A percentile compares a stretch with the other conserved stretches of the same genome.
Evolutionary conservation across 1,140 invertebrate genomes (phyloP).

Genomic region (Sitodiplosis mosellana): DNA sequence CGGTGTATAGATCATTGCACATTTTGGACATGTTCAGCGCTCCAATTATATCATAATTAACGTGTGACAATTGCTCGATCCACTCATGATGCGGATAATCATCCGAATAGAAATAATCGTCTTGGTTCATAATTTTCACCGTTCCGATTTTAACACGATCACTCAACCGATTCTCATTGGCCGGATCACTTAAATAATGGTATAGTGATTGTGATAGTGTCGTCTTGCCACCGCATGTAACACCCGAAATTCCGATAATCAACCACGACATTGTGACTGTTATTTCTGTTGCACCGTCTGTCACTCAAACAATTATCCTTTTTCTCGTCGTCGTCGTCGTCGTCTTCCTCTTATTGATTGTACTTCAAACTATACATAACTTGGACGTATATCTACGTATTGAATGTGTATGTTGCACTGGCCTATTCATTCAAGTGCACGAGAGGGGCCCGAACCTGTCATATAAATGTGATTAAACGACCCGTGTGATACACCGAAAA

Average conservation of each 20-base stretch:
- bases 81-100: slow-evolving; percentile 45
- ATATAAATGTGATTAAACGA: slow-evolving; percentile 5
- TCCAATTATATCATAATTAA: slow-evolving; percentile 59
- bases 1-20: slow-evolving; percentile 34
- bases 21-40: slow-evolving; percentile 58
- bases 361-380: slow-evolving; percentile 17
- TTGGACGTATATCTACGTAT: background rate
- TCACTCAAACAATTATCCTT: background rate
- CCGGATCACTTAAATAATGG: slow-evolving; percentile 24
- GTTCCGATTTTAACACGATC: slow-evolving; percentile 26
- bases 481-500: slow-evolving; percentile 43
- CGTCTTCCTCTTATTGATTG: slow-evolving; percentile 2
- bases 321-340: background rate
- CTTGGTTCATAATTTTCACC: slow-evolving; percentile 46
- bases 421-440: background rate
- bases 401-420: background rate
- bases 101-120: slow-evolving; percentile 52
- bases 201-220: slow-evolving; percentile 40
- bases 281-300: slow-evolving; percentile 5
- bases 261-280: slow-evolving; percentile 34
- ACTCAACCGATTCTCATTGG: slow-evolving; percentile 14
- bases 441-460: background rate
- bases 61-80: slow-evolving; percentile 44
- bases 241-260: slow-evolving; percentile 53
- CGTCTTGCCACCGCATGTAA: slow-evolving; percentile 66